A percentile compares a stretch with the other conserved stretches of the same genome.
phyloP scores from a whole-genome alignment of 2,113 vertebrate species.

The Ptychochromis oligacanthus region DNA sequence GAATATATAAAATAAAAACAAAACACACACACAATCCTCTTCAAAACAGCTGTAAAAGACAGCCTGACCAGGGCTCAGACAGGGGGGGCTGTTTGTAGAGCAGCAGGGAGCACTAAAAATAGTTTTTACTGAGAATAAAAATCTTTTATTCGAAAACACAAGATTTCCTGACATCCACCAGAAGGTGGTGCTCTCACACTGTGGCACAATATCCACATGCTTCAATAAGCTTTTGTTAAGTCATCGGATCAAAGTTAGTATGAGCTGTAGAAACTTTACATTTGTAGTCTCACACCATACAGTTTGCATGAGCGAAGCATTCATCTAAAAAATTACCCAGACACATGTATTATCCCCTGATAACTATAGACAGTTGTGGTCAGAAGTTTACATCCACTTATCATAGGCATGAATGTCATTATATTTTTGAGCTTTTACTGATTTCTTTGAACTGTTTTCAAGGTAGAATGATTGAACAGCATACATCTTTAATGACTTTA shows the following conservation, averaged over 20 bases:
- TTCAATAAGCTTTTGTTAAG: background rate
- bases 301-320: background rate
- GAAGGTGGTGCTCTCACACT: slow-evolving; percentile 32
- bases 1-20: background rate
- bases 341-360: background rate
- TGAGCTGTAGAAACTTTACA: background rate
- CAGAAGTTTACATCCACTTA: too few relatives aligned
- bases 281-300: background rate
- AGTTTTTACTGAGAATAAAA: background rate
- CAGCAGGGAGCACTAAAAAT: background rate
- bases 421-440: too few relatives aligned
- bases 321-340: background rate
- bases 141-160: background rate
- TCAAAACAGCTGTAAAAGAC: background rate
- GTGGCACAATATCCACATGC: background rate
- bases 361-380: too few relatives aligned
- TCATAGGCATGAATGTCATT: too few relatives aligned
- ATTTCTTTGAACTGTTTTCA: too few relatives aligned
- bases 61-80: background rate
- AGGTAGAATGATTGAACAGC: too few relatives aligned
- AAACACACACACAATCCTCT: background rate
- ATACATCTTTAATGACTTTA: too few relatives aligned
- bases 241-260: background rate
- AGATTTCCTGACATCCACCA: slow-evolving; percentile 6
- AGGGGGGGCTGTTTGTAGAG: background rate